Percentiles rank a stretch among this genome's conserved stretches.
phyloP scores from a whole-genome alignment of 1,140 invertebrate species.

The Holcopasites calliopsidis region DNA sequence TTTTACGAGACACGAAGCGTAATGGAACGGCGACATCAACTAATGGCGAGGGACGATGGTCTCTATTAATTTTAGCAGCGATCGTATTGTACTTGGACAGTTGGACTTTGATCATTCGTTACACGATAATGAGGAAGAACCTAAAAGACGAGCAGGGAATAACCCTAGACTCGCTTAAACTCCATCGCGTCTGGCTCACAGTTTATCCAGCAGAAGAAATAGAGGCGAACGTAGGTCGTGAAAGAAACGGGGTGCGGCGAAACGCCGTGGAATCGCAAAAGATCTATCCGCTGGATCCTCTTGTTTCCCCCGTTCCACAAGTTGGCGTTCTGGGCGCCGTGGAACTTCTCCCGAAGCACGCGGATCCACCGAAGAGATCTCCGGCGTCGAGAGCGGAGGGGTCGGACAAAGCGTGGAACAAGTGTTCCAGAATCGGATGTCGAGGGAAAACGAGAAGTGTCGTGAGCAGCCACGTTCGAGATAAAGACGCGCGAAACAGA shows the following conservation, averaged over 20 bases:
- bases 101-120: neutral
- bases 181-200: neutral
- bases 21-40: no score
- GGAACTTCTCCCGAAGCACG: neutral
- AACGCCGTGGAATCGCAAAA: no score
- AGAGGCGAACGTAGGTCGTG: neutral
- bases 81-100: no score
- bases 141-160: no score
- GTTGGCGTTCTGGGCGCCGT: no score
- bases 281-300: neutral
- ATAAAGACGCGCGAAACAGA: slow-evolving; percentile 3
- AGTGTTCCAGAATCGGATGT: neutral
- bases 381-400: neutral
- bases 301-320: neutral
- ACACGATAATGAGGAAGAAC: neutral
- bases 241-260: neutral
- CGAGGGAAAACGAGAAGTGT: neutral
- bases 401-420: neutral
- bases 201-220: neutral
- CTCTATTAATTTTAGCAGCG: no score
- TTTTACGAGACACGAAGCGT: no score
- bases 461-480: slow-evolving; percentile 15
- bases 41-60: no score
- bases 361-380: no score
- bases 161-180: no score